phyloP scores from a whole-genome alignment of 2,113 vertebrate genomes.

The Anolis carolinensis region DNA sequence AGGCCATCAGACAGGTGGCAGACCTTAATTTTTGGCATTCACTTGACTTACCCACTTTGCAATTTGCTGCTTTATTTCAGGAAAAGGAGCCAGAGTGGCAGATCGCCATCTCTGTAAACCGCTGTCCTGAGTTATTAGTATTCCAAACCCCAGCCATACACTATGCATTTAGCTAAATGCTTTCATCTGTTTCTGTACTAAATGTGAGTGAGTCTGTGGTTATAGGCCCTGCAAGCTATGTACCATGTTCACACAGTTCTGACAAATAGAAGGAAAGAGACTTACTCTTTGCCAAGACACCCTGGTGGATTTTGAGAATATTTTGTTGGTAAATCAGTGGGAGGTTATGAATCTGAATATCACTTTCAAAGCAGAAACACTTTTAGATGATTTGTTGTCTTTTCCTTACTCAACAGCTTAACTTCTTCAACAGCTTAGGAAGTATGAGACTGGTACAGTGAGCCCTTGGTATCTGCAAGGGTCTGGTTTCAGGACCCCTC shows the following conservation, averaged over 20 bases:
- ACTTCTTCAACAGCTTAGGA: not conserved
- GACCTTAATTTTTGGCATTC: constrained; percentile 4
- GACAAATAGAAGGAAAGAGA: not conserved
- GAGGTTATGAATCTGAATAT: not conserved
- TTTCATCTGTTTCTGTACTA: not conserved
- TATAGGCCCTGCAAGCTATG: not conserved
- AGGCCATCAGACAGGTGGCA: constrained; percentile 16
- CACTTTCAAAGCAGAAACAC: not conserved
- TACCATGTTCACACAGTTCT: not conserved
- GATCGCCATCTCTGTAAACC: not conserved
- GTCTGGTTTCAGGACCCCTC: too few relatives aligned
- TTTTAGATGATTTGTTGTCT: not conserved
- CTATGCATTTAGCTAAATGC: not conserved
- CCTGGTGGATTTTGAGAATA: not conserved
- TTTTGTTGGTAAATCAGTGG: not conserved
- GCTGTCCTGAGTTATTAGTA: not conserved
- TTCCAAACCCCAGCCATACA: not conserved
- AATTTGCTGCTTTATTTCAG: not conserved
- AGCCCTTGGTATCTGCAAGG: too few relatives aligned
- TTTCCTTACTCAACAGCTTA: not conserved
- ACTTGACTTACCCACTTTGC: not conserved
- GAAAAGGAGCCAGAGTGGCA: not conserved
- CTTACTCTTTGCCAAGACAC: not conserved
- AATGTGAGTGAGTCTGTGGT: not conserved
- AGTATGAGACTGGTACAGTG: not conserved